These are phyloP conservation scores for Brachionichthys hirsutus DNA, from an alignment of 2,113 vertebrate species.

Conservation along the genomic window DNA sequence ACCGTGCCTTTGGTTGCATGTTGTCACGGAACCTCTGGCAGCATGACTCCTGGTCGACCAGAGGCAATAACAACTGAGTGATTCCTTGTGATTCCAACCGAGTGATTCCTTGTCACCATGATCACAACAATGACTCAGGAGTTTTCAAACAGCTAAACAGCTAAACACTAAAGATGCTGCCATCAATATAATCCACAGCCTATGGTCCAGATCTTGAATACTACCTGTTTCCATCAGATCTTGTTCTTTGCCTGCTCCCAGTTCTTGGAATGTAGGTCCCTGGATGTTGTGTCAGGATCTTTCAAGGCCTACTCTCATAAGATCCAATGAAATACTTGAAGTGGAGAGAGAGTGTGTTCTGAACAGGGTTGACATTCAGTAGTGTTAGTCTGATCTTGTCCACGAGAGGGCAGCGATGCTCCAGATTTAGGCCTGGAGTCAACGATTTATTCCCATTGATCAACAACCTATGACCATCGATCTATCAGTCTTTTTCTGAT, in stretches of 20 bases:
- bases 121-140: constrained; percentile 21
- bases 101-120: constrained; percentile 11
- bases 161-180: no score
- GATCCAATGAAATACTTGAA: no score
- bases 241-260: no score
- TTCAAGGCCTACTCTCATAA: no score
- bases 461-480: no score
- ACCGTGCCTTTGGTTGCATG: constrained; percentile 22
- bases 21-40: constrained; percentile 44
- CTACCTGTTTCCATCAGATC: no score
- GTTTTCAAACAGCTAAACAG: neutral
- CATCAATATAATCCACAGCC: no score
- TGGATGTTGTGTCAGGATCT: no score
- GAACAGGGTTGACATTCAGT: neutral
- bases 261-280: no score
- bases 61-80: constrained; percentile 20
- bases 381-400: constrained; percentile 24
- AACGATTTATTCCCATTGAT: neutral
- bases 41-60: constrained; percentile 3
- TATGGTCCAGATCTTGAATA: no score
- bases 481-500: no score
- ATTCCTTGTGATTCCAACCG: constrained; percentile 10
- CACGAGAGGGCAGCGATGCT: constrained; percentile 43
- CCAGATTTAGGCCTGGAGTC: neutral
- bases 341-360: no score